Conservation (phyloP, 2,113 vertebrate species). For the Mastomys coucha region DNA sequence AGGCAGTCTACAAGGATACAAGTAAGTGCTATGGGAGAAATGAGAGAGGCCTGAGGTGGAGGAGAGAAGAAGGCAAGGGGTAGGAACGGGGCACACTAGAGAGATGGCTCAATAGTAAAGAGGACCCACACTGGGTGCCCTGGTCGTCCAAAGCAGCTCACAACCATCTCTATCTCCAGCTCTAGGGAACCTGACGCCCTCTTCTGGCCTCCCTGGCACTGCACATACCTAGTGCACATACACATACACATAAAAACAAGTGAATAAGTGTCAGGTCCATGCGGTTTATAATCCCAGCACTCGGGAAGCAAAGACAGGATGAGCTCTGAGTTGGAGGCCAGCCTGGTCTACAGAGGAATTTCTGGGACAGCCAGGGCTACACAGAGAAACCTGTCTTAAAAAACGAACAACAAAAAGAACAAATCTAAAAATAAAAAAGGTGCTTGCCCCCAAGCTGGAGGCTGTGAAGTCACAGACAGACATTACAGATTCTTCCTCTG, state of each 20-base stretch:
- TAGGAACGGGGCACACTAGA: neutral
- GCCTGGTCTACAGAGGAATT: neutral
- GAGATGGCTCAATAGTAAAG: neutral
- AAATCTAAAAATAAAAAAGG: neutral
- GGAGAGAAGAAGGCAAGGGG: neutral
- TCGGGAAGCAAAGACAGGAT: too few relatives aligned
- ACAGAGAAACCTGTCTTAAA: neutral
- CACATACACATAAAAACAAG: neutral
- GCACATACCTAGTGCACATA: neutral
- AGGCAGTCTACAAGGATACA: neutral
- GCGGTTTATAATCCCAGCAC: neutral
- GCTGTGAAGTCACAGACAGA: neutral
- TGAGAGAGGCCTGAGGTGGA: neutral
- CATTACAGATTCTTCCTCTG: neutral
- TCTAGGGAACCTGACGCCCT: neutral
- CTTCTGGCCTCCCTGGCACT: neutral
- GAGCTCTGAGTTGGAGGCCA: neutral
- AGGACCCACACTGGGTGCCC: neutral
- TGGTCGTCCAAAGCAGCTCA: neutral
- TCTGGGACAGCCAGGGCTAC: neutral
- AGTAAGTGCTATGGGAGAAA: neutral
- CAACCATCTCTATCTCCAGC: neutral
- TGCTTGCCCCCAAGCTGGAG: neutral
- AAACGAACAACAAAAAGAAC: neutral
- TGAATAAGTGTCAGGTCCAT: neutral